Conservation (phyloP, 2,888 invertebrate genomes). For the Macaria notata region DNA sequence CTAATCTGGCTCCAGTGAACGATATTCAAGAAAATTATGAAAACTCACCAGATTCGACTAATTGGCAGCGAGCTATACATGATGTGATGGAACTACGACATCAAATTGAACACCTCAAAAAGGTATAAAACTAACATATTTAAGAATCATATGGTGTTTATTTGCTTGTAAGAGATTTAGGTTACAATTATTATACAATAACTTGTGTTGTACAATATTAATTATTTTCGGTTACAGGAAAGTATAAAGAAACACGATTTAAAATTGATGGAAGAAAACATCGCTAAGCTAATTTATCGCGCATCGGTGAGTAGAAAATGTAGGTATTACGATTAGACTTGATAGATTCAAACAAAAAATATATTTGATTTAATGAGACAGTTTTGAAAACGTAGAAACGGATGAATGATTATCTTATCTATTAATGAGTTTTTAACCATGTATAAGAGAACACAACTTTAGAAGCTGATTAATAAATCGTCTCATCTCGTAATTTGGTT, state of each 20-base stretch:
- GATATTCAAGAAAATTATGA: not conserved
- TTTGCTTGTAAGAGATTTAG: no score
- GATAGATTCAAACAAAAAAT: no score
- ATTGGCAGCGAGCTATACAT: conserved; percentile 50
- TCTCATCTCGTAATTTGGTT: not conserved
- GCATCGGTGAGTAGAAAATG: conserved; percentile 48
- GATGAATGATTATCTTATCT: no score
- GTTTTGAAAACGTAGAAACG: no score
- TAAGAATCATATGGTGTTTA: no score
- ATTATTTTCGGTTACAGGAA: conserved; percentile 38
- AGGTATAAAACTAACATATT: conserved; percentile 40
- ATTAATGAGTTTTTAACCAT: no score
- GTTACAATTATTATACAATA: no score
- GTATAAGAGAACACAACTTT: no score
- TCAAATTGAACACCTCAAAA: conserved; percentile 60
- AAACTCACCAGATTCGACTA: conserved; percentile 4
- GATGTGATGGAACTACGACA: conserved; percentile 54
- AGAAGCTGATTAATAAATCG: no score
- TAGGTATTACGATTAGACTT: not conserved
- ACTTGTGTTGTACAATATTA: no score
- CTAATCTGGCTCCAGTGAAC: not conserved
- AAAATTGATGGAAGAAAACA: conserved; percentile 59
- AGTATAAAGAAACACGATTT: conserved; percentile 60
- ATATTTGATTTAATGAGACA: no score
- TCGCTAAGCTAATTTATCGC: conserved; percentile 51